phyloP scores from a whole-genome alignment of 2,113 vertebrate species.

The Halcyon senegalensis region DNA sequence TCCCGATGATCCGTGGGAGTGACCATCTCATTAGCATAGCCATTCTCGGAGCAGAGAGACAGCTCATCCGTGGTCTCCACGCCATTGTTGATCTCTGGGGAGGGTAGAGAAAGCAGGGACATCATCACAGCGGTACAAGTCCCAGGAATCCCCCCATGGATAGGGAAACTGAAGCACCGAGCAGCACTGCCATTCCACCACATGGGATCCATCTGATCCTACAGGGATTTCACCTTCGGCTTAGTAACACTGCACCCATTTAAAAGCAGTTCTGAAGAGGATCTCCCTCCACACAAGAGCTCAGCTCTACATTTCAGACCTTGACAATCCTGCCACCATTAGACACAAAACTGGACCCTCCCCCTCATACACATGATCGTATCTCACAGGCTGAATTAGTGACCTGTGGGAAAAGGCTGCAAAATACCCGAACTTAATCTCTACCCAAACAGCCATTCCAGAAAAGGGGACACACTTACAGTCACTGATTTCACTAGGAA shows the following conservation, averaged over 20 bases:
- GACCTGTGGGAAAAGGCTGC: background rate
- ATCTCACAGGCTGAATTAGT: background rate
- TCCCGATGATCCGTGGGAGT: conserved; percentile 39
- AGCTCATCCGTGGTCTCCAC: conserved; percentile 85
- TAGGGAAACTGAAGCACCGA: background rate
- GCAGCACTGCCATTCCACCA: rapidly evolving
- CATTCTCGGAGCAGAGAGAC: conserved; percentile 84
- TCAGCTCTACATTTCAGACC: background rate
- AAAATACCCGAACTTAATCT: background rate
- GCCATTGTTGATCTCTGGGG: conserved; percentile 87
- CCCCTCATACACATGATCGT: rapidly evolving
- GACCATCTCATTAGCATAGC: conserved; percentile 77
- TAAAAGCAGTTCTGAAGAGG: background rate
- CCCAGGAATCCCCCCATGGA: background rate
- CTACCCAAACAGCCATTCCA: background rate
- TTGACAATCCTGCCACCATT: background rate
- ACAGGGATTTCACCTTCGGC: background rate
- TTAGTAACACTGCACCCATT: background rate
- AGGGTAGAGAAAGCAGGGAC: background rate
- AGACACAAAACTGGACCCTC: background rate
- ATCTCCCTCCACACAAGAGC: background rate
- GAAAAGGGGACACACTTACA: background rate
- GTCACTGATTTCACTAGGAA: background rate
- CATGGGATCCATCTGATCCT: rapidly evolving
- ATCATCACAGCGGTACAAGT: rapidly evolving